phyloP scores from a whole-genome alignment of 37 sponge, comb jelly and placozoan genomes.

The Hexactinellida sp. region DNA sequence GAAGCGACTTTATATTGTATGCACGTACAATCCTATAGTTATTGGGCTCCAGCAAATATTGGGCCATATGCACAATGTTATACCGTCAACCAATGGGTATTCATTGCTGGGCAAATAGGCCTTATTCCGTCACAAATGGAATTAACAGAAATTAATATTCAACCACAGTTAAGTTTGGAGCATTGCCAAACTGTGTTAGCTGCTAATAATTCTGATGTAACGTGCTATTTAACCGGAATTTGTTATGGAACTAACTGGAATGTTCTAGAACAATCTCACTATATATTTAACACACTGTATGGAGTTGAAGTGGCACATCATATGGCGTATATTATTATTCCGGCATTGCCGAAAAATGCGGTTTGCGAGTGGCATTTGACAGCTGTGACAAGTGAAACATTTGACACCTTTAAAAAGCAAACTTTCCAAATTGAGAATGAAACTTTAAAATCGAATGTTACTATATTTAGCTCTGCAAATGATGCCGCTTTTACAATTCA shows the following conservation, averaged over 20 bases:
- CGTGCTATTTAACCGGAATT: not conserved
- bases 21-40: slow-evolving; percentile 69
- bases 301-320: not conserved
- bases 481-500: not conserved
- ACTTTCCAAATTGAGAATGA: not conserved
- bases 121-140: slow-evolving; percentile 24
- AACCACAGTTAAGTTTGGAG: not conserved
- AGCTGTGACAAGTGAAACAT: slow-evolving; percentile 19
- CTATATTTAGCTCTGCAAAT: not conserved
- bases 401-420: not conserved
- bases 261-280: not conserved
- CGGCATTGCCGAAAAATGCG: slow-evolving; percentile 33
- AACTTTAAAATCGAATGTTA: not conserved
- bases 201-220: not conserved
- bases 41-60: slow-evolving; percentile 86
- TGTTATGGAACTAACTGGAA: slow-evolving; percentile 1
- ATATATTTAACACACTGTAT: not conserved
- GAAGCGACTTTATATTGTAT: slow-evolving; percentile 16
- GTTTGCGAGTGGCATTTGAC: slow-evolving; percentile 61
- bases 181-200: not conserved
- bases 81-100: slow-evolving; percentile 30
- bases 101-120: slow-evolving; percentile 66
- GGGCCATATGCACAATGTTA: slow-evolving; percentile 76
- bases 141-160: not conserved
- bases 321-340: slow-evolving; percentile 22